Base-by-base conservation (phyloP, 2,113 vertebrate genomes). In the Rhinolophus sinicus region DNA sequence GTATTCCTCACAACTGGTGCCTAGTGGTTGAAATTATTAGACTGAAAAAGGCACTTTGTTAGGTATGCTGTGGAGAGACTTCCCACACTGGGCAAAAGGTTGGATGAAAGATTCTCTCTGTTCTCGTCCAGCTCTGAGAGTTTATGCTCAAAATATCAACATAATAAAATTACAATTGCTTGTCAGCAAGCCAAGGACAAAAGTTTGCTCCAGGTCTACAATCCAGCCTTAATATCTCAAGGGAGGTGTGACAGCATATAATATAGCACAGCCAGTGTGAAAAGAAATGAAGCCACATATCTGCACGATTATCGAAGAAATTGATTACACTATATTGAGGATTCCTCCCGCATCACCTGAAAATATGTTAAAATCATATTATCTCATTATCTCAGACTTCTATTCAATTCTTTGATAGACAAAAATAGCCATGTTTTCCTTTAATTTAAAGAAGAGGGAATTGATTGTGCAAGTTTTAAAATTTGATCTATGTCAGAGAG, bases 141-240 rank as follows among this genome's bases (percentile, higher is more conserved):
- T 72, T 91, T 70, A 78, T 12, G 21, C 33, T 86, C 6, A 38
- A 85, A 89, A 89, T 81, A 75, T 38, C 65, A 75, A 90, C n/a
- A 65, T 67, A 95, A 73, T 88, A 78, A 95, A 91, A 78, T 86
- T 54, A 24, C 24, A 89, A 14, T 56, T 47, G 28, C 35, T 40
- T 89, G 50, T 69, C 92, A 92, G n/a, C 52, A 88, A 84, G 67
- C 44, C 52, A 88, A n/a, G 8, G 28, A 40, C 50, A 86, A 90
- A 85, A 50, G 44, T 90, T 81, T 58, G 8, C 60, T 93, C 40
- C 10, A 76, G 40, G 38, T 14, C 40, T 62, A 38, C 1, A 77
- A 21, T 44, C 19, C 35, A 94, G 44, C 44, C 40, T 86, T 28
- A 67, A 12, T 73, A n/a, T 86, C 60, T 88, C 52, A 83, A 93